Evolutionary conservation across 1,140 invertebrate species (phyloP), one percentile per base, ranked within the genome.

Genomic region (Sitophilus oryzae): DNA sequence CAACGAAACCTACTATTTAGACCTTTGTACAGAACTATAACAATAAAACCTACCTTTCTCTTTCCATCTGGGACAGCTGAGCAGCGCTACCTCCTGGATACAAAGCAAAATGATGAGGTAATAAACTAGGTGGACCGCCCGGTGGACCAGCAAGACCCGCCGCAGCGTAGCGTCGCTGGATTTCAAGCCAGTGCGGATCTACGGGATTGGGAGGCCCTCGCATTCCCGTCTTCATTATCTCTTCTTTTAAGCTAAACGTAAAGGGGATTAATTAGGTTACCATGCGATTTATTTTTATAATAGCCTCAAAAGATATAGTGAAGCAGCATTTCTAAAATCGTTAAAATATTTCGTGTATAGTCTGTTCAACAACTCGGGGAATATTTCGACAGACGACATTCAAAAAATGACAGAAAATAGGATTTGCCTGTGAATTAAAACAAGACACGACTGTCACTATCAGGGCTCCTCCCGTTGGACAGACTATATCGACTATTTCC

Each of bases 151-250:
- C 66, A 5, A 71, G 48, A 9, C 68, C 69, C 11, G 66, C 66
- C 1, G 67, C 68, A 4, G 69, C 69, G 47, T 71, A 70, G 37
- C 70, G 54, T 46, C 70, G 54, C 50, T 71, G 69, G 25, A 70
- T 60, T 66, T 96, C 93, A 44, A 95, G 70, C 91, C 91, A 95
- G 68, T 94, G 90, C 0, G 89, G 88, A 72, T 96, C 92, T 42
- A 94, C 77, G 1, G 81, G 74, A 34, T 76, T 79, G 2, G 86
- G 78, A 58, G 83, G 79, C 8, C 62, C 67, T 3, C 68, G 50
- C 62, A 71, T 71, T 1, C 69, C 70, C 9, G 62, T 66, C 59
- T 91, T 90, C 70, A 91, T 82, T 34, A 92, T 77, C 65, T 93
- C 83, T 70, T 93, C 89, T 73, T 86, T 92, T 68, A 84, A 77